Evolutionary conservation across 2,113 vertebrate species (phyloP).

Genomic region (Nannospalax galili): DNA sequence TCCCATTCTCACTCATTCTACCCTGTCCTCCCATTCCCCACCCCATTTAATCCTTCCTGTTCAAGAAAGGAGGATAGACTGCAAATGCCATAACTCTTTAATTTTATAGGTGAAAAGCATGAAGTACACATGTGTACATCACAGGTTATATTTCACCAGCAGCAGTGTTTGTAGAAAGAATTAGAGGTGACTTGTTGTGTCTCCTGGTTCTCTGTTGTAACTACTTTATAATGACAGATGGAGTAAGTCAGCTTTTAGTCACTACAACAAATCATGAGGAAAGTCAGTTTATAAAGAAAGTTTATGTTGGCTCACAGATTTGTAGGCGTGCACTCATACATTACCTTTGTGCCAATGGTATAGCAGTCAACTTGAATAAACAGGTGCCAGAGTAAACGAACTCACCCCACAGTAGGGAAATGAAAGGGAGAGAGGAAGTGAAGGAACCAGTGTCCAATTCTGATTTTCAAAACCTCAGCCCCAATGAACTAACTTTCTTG

Average conservation of each 20-base stretch:
- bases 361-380: no score
- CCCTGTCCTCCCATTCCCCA: background rate
- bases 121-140: background rate
- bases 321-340: background rate
- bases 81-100: background rate
- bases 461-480: background rate
- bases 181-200: background rate
- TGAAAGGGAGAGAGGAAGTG: background rate
- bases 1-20: background rate
- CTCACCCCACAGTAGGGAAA: no score
- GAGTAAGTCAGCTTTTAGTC: background rate
- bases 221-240: fast-evolving
- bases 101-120: background rate
- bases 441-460: background rate
- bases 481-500: background rate
- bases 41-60: background rate
- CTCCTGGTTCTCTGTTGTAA: background rate
- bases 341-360: no score
- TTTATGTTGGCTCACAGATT: background rate
- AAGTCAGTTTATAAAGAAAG: background rate
- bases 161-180: background rate
- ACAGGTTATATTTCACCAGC: background rate
- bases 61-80: background rate
- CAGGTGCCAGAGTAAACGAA: background rate
- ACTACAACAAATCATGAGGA: background rate